A percentile compares a stretch with the other conserved stretches of the same genome.
These are phyloP conservation scores for Eumacrocentrus americanus DNA, from an alignment of 2,888 invertebrate species.

Conservation along the genomic window DNA sequence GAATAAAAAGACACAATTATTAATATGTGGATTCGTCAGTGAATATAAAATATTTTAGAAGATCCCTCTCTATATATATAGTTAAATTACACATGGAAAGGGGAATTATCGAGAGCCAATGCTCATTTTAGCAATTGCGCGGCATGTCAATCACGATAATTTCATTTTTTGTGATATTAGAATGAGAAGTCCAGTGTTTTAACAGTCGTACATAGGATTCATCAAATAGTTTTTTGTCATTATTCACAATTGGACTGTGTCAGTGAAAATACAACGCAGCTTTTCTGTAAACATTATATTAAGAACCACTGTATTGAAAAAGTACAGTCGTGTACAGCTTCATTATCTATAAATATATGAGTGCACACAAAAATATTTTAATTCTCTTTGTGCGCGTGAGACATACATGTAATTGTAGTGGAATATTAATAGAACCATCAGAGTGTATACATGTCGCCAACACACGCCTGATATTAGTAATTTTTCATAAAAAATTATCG, in stretches of 20 bases:
- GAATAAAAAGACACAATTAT: too few species aligned
- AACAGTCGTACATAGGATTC: background rate
- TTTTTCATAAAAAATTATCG: background rate
- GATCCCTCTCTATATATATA: too few species aligned
- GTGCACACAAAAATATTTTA: background rate
- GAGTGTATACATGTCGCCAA: background rate
- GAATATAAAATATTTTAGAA: too few species aligned
- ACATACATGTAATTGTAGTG: background rate
- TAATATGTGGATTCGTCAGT: too few species aligned
- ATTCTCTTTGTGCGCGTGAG: background rate
- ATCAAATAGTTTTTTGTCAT: background rate
- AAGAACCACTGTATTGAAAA: background rate
- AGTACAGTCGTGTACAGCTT: background rate
- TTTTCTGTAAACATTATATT: background rate
- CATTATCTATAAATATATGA: background rate
- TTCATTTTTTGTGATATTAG: constrained; percentile 43
- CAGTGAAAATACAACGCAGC: background rate
- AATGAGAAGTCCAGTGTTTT: constrained; percentile 29
- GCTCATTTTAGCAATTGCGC: background rate
- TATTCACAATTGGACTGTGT: background rate
- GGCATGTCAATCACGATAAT: constrained; percentile 14
- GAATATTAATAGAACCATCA: background rate
- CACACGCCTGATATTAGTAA: background rate
- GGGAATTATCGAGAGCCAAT: too few species aligned
- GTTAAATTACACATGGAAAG: too few species aligned